Percentiles rank a stretch among this genome's conserved stretches.
Conservation (phyloP, 2,113 vertebrate species). For the Burhinus bistriatus region DNA sequence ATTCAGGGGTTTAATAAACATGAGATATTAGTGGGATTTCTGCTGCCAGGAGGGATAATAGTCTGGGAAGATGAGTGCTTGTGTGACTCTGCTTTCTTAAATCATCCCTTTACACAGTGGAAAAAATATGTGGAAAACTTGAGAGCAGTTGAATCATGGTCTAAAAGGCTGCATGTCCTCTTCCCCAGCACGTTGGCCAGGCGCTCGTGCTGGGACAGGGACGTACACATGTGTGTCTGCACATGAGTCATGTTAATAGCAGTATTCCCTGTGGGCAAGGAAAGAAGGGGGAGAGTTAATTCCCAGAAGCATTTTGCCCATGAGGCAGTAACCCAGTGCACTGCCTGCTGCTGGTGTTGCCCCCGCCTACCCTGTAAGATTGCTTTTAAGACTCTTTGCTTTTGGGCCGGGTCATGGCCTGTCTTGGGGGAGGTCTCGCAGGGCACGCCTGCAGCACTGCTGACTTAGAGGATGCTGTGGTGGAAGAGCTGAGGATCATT, state of each 20-base stretch:
- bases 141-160: background rate
- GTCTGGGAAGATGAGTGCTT: background rate
- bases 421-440: background rate
- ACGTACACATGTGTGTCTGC: background rate
- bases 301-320: background rate
- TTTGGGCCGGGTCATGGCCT: background rate
- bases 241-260: background rate
- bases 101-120: background rate
- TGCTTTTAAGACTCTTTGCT: background rate
- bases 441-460: background rate
- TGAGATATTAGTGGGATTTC: background rate
- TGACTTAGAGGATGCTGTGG: rapidly evolving
- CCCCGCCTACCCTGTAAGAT: background rate
- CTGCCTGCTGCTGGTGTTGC: background rate
- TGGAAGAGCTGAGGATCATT: background rate
- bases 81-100: background rate
- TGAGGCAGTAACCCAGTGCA: background rate
- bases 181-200: background rate
- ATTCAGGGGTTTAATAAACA: background rate
- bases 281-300: background rate
- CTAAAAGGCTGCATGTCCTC: background rate
- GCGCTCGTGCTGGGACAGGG: background rate
- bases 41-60: background rate
- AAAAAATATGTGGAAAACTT: background rate
- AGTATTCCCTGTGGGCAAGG: background rate